Evolutionary conservation across 2,888 invertebrate species (phyloP).

Genomic region (Leptothorax acervorum): DNA sequence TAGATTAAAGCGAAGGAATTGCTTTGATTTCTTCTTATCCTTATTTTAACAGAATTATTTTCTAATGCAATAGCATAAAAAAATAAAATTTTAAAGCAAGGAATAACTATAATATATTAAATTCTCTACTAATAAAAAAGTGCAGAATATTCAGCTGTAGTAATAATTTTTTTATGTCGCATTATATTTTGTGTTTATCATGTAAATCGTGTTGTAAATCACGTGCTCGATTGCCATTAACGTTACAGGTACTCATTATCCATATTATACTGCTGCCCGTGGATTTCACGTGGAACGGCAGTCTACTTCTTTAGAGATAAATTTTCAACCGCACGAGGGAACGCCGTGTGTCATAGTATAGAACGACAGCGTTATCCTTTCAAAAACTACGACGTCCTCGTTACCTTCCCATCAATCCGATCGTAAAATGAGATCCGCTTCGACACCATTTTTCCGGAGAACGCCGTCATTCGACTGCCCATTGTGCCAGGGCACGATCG

Average conservation of each 20-base stretch:
- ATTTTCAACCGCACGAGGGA: slow-evolving; percentile 21
- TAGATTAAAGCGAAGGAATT: not conserved
- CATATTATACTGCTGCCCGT: not conserved
- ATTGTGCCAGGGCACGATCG: slow-evolving; percentile 42
- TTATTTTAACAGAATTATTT: not conserved
- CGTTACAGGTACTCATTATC: not conserved
- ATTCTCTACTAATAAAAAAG: not conserved
- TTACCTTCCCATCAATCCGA: slow-evolving; percentile 49
- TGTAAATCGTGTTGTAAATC: not conserved
- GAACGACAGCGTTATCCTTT: slow-evolving; percentile 32
- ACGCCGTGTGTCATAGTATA: slow-evolving; percentile 9
- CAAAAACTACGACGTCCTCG: slow-evolving; percentile 51
- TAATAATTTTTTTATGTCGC: not conserved
- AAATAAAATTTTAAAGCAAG: not conserved
- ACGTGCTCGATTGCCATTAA: not conserved
- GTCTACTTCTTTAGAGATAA: not conserved
- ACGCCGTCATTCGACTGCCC: slow-evolving; percentile 36
- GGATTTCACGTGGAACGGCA: not conserved
- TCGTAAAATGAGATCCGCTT: slow-evolving; percentile 53
- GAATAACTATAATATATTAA: not conserved
- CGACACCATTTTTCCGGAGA: slow-evolving; percentile 47
- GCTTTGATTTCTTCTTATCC: not conserved
- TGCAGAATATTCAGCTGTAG: not conserved
- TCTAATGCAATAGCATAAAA: not conserved
- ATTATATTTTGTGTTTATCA: not conserved